Conservation (phyloP, 2,888 invertebrate species). For the Cabera pusaria region DNA sequence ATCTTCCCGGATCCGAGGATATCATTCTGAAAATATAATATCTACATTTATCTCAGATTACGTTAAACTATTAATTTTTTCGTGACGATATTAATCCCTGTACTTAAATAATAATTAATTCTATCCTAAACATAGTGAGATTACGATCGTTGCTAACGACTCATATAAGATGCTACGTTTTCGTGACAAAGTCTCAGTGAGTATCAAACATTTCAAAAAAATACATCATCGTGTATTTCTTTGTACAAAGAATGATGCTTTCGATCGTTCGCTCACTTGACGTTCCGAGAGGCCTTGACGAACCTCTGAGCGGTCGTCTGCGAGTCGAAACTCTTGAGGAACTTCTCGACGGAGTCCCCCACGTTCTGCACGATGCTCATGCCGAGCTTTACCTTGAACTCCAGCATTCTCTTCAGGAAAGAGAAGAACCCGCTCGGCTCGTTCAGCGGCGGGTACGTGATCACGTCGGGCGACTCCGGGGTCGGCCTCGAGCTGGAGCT, state of each 20-base stretch:
- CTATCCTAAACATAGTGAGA: constrained; percentile 19
- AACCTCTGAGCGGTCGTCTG: constrained; percentile 44
- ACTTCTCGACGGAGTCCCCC: constrained; percentile 86
- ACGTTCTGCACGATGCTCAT: constrained; percentile 87
- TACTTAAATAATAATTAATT: constrained; percentile 21
- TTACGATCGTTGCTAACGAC: not conserved
- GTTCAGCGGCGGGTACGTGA: constrained; percentile 66
- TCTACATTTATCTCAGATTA: not conserved
- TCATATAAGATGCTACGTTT: not conserved
- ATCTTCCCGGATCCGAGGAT: constrained; percentile 53
- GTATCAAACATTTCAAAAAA: constrained; percentile 13
- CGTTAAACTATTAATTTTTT: constrained; percentile 10
- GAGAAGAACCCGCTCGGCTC: constrained; percentile 78
- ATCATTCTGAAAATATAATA: constrained; percentile 77
- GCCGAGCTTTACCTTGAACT: constrained; percentile 87
- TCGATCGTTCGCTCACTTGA: no score
- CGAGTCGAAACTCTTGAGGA: constrained; percentile 84
- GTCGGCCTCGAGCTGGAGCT: constrained; percentile 43
- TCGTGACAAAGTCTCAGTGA: constrained; percentile 3
- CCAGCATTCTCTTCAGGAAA: constrained; percentile 85
- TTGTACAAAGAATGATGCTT: constrained; percentile 10
- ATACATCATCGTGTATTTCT: constrained; percentile 5
- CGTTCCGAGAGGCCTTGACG: constrained; percentile 49
- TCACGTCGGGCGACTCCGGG: constrained; percentile 56
- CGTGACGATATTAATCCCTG: constrained; percentile 33